Evolutionary conservation across 2,797 vertebrate species (phyloP).

Genomic region (Pangasius larnaudii): DNA sequence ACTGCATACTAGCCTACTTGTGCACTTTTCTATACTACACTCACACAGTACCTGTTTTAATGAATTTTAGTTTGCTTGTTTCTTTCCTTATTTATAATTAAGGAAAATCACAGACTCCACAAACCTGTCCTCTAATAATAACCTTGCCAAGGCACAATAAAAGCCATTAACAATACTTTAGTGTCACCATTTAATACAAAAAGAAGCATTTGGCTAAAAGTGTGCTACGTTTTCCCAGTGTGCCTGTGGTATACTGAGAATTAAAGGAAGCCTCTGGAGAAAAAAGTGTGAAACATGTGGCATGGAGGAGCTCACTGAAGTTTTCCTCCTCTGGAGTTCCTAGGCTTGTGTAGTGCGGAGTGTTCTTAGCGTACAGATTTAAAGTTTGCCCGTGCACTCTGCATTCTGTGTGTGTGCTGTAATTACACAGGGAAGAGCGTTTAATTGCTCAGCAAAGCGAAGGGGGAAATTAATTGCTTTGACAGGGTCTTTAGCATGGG

Average conservation of each 20-base stretch:
- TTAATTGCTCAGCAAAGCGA: conserved; percentile 51
- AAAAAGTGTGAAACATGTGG: neutral
- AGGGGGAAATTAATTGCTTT: conserved; percentile 47
- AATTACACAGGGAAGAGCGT: conserved; percentile 42
- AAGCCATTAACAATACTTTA: neutral
- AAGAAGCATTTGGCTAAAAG: neutral
- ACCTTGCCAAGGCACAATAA: neutral
- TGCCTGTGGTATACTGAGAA: neutral
- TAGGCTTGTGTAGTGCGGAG: neutral
- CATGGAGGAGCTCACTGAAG: neutral
- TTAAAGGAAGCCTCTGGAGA: neutral
- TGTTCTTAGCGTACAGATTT: neutral
- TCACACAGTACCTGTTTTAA: neutral
- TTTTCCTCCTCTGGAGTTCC: neutral
- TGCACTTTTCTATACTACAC: neutral
- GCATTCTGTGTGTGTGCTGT: conserved; percentile 30
- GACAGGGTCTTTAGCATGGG: conserved; percentile 41
- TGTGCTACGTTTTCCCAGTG: neutral
- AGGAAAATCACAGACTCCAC: neutral
- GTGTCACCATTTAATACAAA: neutral
- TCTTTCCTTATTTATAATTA: neutral
- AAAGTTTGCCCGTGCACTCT: neutral
- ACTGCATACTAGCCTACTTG: neutral
- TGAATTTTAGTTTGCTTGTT: neutral
- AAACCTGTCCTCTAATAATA: neutral